Conservation (phyloP, 2,888 invertebrate genomes). For the Pristionchus arcanus region DNA sequence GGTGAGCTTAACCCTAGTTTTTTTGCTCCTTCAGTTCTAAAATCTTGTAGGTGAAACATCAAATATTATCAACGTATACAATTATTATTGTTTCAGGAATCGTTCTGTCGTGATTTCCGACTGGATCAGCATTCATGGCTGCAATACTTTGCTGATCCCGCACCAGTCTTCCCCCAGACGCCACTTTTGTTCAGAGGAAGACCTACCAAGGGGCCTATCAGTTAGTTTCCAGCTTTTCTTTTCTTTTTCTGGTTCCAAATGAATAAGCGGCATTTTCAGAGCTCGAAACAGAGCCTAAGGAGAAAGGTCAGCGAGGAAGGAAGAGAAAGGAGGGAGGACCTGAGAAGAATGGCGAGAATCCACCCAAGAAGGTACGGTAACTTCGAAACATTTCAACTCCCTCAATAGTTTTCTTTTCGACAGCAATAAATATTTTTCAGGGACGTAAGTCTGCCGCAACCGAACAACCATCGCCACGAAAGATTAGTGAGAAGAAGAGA, state of each 20-base stretch:
- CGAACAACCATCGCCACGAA: conserved; percentile 32
- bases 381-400: not conserved
- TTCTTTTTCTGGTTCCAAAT: not conserved
- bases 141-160: conserved; percentile 64
- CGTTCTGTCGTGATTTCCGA: conserved; percentile 57
- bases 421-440: not conserved
- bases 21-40: not conserved
- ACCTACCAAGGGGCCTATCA: conserved; percentile 58
- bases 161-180: conserved; percentile 69
- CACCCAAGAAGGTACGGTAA: conserved; percentile 37
- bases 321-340: conserved; percentile 23
- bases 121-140: conserved; percentile 62
- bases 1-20: conserved; percentile 51
- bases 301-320: conserved; percentile 25
- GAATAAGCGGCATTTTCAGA: not conserved
- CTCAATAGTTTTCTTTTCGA: not conserved
- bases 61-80: too few species aligned
- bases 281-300: conserved; percentile 33
- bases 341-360: conserved; percentile 42
- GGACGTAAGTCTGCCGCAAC: conserved; percentile 40
- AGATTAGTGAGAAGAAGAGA: conserved; percentile 59
- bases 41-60: too few species aligned
- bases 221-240: not conserved
- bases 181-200: conserved; percentile 65
- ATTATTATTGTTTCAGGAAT: conserved; percentile 53